Conservation (phyloP, 2,113 vertebrate genomes). For the Hippoglossus stenolepis region DNA sequence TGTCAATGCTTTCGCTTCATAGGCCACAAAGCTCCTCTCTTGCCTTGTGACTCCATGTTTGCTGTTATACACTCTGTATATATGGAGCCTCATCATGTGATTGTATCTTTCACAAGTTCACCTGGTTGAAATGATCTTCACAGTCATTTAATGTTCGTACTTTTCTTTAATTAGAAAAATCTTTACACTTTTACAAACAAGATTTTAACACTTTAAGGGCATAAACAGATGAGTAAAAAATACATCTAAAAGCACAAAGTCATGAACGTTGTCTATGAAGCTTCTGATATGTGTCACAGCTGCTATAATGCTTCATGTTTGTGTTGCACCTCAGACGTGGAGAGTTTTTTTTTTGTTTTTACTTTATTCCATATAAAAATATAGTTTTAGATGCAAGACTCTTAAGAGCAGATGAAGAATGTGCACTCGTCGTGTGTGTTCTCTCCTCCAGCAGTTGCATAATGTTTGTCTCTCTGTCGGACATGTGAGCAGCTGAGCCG, state of each 20-base stretch:
- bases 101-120: too few relatives aligned
- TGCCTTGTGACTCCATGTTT: too few relatives aligned
- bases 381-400: constrained; percentile 27
- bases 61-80: too few relatives aligned
- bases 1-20: too few relatives aligned
- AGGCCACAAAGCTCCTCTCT: too few relatives aligned
- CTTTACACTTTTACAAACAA: constrained; percentile 56
- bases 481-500: constrained; percentile 1
- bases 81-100: too few relatives aligned
- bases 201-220: constrained; percentile 42
- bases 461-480: constrained; percentile 1
- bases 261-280: constrained; percentile 25
- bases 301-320: constrained; percentile 15
- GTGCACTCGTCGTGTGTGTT: constrained; percentile 23
- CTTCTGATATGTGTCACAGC: constrained; percentile 51
- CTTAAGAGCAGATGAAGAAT: constrained; percentile 27
- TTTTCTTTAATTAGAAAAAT: constrained; percentile 53
- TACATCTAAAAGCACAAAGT: constrained; percentile 44
- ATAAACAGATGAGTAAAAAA: constrained; percentile 57
- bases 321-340: neutral
- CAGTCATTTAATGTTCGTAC: neutral
- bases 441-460: constrained; percentile 35
- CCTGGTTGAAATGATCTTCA: neutral
- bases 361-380: constrained; percentile 59
- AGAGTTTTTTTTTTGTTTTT: neutral